A percentile compares a stretch with the other conserved stretches of the same genome.
phyloP scores from a whole-genome alignment of 2,113 vertebrate genomes.

The Electrona antarctica region DNA sequence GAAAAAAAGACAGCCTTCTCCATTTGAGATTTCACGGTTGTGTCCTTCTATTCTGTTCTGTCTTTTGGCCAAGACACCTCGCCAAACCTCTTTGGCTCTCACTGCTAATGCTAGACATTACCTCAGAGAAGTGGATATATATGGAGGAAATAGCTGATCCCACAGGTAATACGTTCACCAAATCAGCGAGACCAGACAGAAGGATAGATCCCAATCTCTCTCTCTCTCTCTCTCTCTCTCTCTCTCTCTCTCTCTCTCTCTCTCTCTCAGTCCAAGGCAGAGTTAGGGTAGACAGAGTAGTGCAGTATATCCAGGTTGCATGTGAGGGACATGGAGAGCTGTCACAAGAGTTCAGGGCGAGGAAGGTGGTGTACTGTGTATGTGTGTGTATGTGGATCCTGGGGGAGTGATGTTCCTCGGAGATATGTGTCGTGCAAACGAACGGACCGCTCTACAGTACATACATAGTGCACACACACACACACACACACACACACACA shows the following conservation, averaged over 20 bases:
- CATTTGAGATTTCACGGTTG: constrained; percentile 52
- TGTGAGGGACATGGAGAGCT: constrained; percentile 36
- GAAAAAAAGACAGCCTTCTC: constrained; percentile 38
- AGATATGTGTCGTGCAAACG: not conserved
- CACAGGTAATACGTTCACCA: constrained; percentile 68
- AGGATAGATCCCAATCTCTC: constrained; percentile 34
- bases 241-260: not conserved
- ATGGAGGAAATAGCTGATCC: constrained; percentile 70
- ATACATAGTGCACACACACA: not conserved
- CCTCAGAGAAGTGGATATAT: constrained; percentile 72
- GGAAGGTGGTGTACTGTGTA: not conserved
- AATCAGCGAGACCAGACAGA: constrained; percentile 63
- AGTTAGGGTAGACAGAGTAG: not conserved
- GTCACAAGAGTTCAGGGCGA: constrained; percentile 48
- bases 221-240: not conserved
- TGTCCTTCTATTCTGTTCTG: constrained; percentile 20
- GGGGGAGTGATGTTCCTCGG: no score
- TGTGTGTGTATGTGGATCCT: not conserved
- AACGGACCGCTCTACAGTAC: not conserved
- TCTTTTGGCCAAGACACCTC: constrained; percentile 43
- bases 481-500: constrained; percentile 6
- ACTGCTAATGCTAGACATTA: constrained; percentile 71
- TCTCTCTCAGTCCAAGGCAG: not conserved
- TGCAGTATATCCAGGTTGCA: not conserved
- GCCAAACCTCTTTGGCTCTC: constrained; percentile 33